Conservation (phyloP, 2,113 vertebrate species). For the Ahaetulla prasina region DNA sequence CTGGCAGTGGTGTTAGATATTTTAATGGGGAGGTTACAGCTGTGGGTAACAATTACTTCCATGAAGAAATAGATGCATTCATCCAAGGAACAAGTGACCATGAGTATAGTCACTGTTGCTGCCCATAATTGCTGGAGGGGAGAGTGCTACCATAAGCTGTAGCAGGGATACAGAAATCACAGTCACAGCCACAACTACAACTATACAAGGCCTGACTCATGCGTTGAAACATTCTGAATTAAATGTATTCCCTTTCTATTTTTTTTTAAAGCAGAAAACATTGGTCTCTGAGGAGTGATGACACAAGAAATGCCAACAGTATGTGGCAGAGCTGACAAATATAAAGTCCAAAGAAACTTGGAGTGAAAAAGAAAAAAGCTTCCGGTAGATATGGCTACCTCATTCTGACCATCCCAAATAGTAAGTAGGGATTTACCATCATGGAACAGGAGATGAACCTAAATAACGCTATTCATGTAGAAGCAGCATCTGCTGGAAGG, state of each 20-base stretch:
- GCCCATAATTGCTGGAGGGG: background rate
- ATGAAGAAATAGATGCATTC: background rate
- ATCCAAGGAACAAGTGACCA: background rate
- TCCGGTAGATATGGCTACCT: background rate
- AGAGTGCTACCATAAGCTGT: background rate
- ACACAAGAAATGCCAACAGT: background rate
- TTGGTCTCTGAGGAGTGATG: background rate
- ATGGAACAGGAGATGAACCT: slow-evolving; percentile 26
- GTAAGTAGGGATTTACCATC: slow-evolving; percentile 34
- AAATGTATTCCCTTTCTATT: background rate
- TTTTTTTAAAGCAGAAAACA: background rate
- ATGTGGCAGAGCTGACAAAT: background rate
- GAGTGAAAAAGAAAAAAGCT: background rate
- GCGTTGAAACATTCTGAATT: background rate
- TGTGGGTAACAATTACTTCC: background rate
- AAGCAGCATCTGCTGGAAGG: slow-evolving; percentile 30
- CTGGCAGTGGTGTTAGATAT: background rate
- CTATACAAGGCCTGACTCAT: background rate
- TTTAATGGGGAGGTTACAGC: background rate
- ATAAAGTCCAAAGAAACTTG: background rate
- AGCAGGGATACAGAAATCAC: background rate
- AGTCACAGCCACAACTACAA: background rate
- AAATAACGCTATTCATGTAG: slow-evolving; percentile 27
- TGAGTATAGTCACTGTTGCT: background rate
- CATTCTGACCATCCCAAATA: slow-evolving; percentile 9